A percentile compares a stretch with the other conserved stretches of the same genome.
phyloP scores from a whole-genome alignment of 2,113 vertebrate species.

The Syngnathus floridae region DNA sequence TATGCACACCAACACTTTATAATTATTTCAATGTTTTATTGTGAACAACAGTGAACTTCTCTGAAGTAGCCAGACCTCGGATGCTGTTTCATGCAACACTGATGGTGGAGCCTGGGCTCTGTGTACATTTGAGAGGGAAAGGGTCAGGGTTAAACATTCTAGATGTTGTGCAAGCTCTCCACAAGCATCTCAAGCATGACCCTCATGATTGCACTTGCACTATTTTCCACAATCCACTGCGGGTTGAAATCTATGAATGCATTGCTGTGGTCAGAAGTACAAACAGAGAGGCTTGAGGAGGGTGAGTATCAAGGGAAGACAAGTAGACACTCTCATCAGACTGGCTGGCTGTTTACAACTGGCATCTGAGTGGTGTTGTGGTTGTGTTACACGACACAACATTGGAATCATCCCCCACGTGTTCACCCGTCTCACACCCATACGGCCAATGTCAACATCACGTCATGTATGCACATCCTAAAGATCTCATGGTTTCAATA shows the following conservation, averaged over 20 bases:
- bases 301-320: slow-evolving; percentile 42
- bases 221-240: slow-evolving; percentile 34
- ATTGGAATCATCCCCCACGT: slow-evolving; percentile 22
- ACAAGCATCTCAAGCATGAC: slow-evolving; percentile 54
- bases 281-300: slow-evolving; percentile 34
- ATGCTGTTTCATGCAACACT: slow-evolving; percentile 66
- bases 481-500: slow-evolving; percentile 15
- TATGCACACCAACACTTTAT: slow-evolving; percentile 13
- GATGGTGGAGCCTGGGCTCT: slow-evolving; percentile 36
- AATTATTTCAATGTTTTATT: slow-evolving; percentile 8
- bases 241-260: slow-evolving; percentile 35
- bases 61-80: slow-evolving; percentile 36
- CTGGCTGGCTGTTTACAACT: slow-evolving; percentile 49
- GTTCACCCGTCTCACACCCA: slow-evolving; percentile 26
- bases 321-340: slow-evolving; percentile 57
- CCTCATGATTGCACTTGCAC: slow-evolving; percentile 47
- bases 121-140: slow-evolving; percentile 26
- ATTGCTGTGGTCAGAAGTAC: slow-evolving; percentile 46
- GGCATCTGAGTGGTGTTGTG: slow-evolving; percentile 29
- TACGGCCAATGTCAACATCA: slow-evolving; percentile 28
- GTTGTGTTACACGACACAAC: slow-evolving; percentile 37
- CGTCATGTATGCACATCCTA: slow-evolving; percentile 7
- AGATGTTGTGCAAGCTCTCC: slow-evolving; percentile 39
- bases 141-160: slow-evolving; percentile 50
- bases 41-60: slow-evolving; percentile 38